A percentile compares a stretch with the other conserved stretches of the same genome.
Conservation (phyloP, 1,140 invertebrate species). For the Plectrocnemia conspersa region DNA sequence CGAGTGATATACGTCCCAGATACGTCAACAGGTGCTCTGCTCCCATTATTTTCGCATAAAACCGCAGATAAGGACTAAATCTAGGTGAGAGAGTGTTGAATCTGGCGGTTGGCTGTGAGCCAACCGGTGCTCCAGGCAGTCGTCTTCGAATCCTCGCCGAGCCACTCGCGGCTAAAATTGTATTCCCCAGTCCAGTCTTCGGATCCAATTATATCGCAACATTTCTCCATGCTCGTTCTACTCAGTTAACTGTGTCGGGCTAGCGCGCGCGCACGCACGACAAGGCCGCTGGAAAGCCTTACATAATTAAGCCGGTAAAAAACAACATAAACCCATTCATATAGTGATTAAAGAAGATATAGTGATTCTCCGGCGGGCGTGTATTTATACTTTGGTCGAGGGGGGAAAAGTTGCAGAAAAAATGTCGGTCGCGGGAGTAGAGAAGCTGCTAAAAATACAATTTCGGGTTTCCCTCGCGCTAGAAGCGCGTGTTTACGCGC, state of each 20-base stretch:
- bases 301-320: constrained; percentile 7
- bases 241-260: constrained; percentile 14
- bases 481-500: neutral
- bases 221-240: constrained; percentile 29
- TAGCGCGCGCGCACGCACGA: constrained; percentile 19
- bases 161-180: constrained; percentile 19
- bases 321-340: too few species aligned
- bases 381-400: too few species aligned
- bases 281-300: constrained; percentile 9
- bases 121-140: constrained; percentile 5
- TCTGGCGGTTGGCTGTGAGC: neutral
- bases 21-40: too few species aligned
- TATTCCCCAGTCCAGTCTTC: constrained; percentile 29
- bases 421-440: too few species aligned
- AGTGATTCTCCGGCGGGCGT: too few species aligned
- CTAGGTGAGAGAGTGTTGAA: neutral
- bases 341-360: too few species aligned
- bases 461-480: constrained; percentile 7
- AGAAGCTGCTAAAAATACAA: constrained; percentile 16
- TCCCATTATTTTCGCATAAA: too few species aligned
- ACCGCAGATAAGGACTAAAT: neutral
- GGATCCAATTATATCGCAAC: constrained; percentile 33
- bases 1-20: too few species aligned
- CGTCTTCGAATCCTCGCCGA: neutral
- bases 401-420: too few species aligned